Percentiles rank a stretch among this genome's conserved stretches.
These are phyloP conservation scores for Sminthurides aquaticus DNA, from an alignment of 2,888 invertebrate species.

Conservation along the genomic window DNA sequence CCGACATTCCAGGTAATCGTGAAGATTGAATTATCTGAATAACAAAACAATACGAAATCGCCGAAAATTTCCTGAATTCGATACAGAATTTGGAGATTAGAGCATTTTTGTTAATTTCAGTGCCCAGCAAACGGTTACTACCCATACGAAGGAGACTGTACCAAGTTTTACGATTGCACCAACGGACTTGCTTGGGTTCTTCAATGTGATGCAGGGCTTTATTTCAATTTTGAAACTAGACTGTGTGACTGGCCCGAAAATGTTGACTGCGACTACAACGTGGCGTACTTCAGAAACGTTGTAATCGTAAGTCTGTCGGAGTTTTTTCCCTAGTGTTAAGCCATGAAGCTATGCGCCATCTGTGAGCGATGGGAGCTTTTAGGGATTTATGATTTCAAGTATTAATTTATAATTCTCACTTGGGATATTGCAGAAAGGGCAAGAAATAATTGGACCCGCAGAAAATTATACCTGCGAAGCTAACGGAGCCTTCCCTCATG, in stretches of 20 bases:
- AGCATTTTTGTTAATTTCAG: no score
- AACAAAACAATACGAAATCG: no score
- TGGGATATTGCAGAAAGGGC: slow-evolving; percentile 19
- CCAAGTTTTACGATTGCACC: slow-evolving; percentile 36
- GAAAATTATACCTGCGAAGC: slow-evolving; percentile 23
- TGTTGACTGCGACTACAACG: slow-evolving; percentile 24
- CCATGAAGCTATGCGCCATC: no score
- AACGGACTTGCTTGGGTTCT: slow-evolving; percentile 26
- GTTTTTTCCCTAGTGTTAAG: no score
- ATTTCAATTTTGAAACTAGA: slow-evolving; percentile 29
- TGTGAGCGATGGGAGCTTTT: neutral
- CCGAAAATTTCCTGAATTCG: no score
- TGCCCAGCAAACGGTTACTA: slow-evolving; percentile 11
- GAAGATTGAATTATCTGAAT: no score
- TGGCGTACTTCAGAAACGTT: neutral
- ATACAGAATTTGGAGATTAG: no score
- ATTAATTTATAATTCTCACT: neutral
- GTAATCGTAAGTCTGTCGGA: neutral
- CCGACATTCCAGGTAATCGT: no score
- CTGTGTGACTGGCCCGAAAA: slow-evolving; percentile 35
- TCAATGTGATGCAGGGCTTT: slow-evolving; percentile 28
- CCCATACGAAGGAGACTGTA: slow-evolving; percentile 30
- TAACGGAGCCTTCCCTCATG: slow-evolving; percentile 30
- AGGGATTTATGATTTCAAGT: no score
- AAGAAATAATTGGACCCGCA: slow-evolving; percentile 25